Evolutionary conservation across 2,113 vertebrate genomes (phyloP), one percentile per base, ranked within the genome.

Genomic region (Lagopus leucura): DNA sequence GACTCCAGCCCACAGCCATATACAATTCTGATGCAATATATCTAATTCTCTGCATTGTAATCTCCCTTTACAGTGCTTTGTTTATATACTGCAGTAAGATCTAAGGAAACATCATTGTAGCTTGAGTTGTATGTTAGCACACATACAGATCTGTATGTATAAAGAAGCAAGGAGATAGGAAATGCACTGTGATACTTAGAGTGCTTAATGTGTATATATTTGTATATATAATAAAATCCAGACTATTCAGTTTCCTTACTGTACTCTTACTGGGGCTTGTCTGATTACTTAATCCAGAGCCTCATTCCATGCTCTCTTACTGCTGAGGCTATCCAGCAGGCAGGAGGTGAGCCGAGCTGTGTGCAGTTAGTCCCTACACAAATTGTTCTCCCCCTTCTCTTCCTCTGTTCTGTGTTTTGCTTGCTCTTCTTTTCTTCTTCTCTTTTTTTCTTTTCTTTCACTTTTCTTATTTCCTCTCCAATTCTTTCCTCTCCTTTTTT

Each of bases 221-320:
- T 91, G 40, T 38, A 40, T 65, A 69, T 38, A 40, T 65, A 69
- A 81, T 34, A 78, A 97, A 92, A 81, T 86, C n/a, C n/a, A 91
- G 72, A 36, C 47, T 83, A 13, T 86, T 95, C 55, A 61, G 13
- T 64, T 93, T 81, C 79, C 50, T 17, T 43, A 16, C 42, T 43
- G 42, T 43, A 74, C 82, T 92, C 83, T 92, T 85, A 93, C 24
- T 57, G 40, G 71, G 61, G 14, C n/a, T 71, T 77, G 38, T 87
- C 55, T 50, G 42, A 86, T 71, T 91, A 60, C 64, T 89, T 83
- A 93, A 88, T 77, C 57, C 76, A 74, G 79, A 93, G 20, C 45
- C 72, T 78, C 64, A 83, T 83, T 43, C 74, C 82, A 17, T 2
- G 11, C 22, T 47, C 0, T 0, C 20, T 34, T 74, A 52, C 36